phyloP scores from a whole-genome alignment of 2,113 vertebrate species.

The Tor tambroides region DNA sequence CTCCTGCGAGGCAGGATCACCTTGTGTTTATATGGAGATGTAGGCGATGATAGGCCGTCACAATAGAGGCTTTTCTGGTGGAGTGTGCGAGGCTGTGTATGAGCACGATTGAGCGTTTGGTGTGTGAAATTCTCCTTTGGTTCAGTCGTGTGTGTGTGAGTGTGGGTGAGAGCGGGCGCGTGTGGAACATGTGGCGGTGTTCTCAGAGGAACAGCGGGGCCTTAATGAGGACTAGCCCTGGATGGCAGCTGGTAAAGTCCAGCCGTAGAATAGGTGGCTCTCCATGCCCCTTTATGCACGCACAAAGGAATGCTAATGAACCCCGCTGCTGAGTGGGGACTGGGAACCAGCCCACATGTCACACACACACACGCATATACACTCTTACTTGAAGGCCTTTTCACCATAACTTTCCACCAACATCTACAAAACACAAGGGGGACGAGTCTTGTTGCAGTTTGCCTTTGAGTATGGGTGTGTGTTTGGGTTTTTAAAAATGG shows the following conservation, averaged over 20 bases:
- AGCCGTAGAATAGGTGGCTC: conserved; percentile 89
- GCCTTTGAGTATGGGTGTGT: conserved; percentile 28
- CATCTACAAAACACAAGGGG: conserved; percentile 55
- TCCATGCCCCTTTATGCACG: conserved; percentile 87
- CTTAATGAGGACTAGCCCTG: conserved; percentile 95
- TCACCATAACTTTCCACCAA: conserved; percentile 52
- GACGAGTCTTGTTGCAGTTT: conserved; percentile 38
- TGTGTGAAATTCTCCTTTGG: conserved; percentile 55
- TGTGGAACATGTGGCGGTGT: conserved; percentile 96
- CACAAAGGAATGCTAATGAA: conserved; percentile 99
- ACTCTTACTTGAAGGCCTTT: conserved; percentile 44
- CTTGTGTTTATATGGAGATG: conserved; percentile 57
- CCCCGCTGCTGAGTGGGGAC: conserved; percentile 91
- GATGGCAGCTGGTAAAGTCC: conserved; percentile 99
- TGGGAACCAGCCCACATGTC: conserved; percentile 99
- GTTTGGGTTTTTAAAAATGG: conserved; percentile 1
- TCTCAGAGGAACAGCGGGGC: conserved; percentile 97
- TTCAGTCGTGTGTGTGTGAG: conserved; percentile 49
- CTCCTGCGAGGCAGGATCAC: conserved; percentile 34
- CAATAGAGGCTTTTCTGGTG: conserved; percentile 54
- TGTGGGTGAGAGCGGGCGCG: conserved; percentile 75
- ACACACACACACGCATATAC: conserved; percentile 64
- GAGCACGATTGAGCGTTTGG: conserved; percentile 43
- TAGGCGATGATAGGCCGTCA: conserved; percentile 36
- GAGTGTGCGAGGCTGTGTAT: conserved; percentile 50